Evolutionary conservation across 2,888 invertebrate genomes (phyloP), one percentile per base, ranked within the genome.

Genomic region (Drosophila robusta): DNA sequence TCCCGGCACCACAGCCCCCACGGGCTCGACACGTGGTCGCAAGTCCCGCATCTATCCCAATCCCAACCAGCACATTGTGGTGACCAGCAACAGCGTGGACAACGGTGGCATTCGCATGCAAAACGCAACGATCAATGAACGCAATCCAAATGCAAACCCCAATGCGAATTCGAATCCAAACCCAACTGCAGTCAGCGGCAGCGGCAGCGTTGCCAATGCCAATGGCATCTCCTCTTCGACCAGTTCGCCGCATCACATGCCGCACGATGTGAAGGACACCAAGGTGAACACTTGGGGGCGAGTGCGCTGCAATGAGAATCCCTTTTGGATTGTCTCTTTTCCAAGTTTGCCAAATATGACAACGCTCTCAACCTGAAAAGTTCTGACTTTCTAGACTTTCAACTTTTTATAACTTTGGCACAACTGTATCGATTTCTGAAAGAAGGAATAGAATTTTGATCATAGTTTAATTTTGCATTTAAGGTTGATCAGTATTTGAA

Each of bases 1-100:
- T 8, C 47, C 46, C 22, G 51, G 54, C 18, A 56, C 78, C 16
- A 72, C 72, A 16, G 75, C 85, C 7, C 67, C 89, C 0, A 83
- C 84, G 1, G 90, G 86, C 4, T 78, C 84, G 3, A 88, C 86
- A 9, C 82, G 90, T 3, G 90, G 90, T 4, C 90, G 90, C 12
- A 90, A 90, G 36, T 90, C 90, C 0, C 90, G 91, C 58, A 90
- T 91, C 60, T 90, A 90, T 58, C 86, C 90, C 29, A 90, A 91
- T 78, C 89, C 90, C 34, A 90, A 91, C 75, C 90, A 90, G 52
- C 91, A 90, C 55, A 91, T 91, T 67, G 78, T 90, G 12, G 91
- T 90, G 36, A 91, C 89, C 58, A 91, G 90, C 73, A 91, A 90
- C 60, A 91, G 89, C 56, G 91, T 90, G 29, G 91, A 90, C 64